Base-by-base conservation (phyloP, 2,113 vertebrate species). In the Hippocampus barbouri region DNA sequence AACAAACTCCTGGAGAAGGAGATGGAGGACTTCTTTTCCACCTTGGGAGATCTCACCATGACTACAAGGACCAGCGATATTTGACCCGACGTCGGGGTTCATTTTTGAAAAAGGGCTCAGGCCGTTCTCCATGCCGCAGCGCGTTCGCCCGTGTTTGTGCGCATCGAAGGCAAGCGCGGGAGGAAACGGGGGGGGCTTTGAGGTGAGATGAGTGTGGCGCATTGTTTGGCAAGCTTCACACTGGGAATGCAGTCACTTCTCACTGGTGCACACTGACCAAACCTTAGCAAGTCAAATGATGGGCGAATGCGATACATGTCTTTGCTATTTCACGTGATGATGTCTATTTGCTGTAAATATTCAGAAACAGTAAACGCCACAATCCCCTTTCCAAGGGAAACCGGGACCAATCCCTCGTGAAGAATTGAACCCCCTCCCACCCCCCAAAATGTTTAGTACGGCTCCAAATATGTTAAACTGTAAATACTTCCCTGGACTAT, bases 11-110 rank as follows among this genome's bases (percentile, higher is more conserved):
- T 98, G 68, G 96, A 98, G 90, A 94, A 91, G 74, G 97, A 98
- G 79, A 98, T 98, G 97, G 97, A 98, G 83, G 94, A 95, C 56
- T 98, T 98, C 79, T 98, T 98, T 70, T 92, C 94, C 43, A 97
- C 96, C 0, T 86, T 98, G 65, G 96, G 95, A 16, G 94, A 92
- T 82, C 86, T 97, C 77, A 94, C 95, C 64, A 79, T 88, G 53
- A 93, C 91, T 57, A 78, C 85, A 38, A 92, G 72, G 83, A 93
- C 87, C 30, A 81, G 92, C 73, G 80, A 92, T 78, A 88, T 89
- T 47, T 85, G 87, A 66, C 4, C 30, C 10, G 27, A n/a, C 16
- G 8, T 20, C 0, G 1, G 14, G 27, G n/a, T 53, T 62, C 20
- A 47, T 38, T 68, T 73, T 76, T 25, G 27, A 18, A 59, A 30